Percentiles rank a stretch among this genome's conserved stretches.
Conservation (phyloP, 2,888 invertebrate species). For the Microlaimidae sp. region DNA sequence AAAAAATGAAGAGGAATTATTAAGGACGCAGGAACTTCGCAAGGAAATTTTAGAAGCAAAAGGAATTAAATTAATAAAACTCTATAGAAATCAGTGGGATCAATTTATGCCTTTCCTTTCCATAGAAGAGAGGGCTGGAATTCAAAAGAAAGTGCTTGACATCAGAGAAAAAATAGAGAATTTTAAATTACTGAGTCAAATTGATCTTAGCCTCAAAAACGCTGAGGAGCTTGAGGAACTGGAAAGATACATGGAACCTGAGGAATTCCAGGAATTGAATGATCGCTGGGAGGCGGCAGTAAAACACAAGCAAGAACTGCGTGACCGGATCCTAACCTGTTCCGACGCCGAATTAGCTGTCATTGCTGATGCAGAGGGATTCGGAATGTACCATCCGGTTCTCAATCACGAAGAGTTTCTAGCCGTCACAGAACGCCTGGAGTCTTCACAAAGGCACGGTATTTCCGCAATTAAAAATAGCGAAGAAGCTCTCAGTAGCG, state of each 20-base stretch:
- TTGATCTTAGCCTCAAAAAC: not conserved
- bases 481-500: too few relatives aligned
- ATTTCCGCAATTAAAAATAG: too few relatives aligned
- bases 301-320: not conserved
- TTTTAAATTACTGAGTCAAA: not conserved
- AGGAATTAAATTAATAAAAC: not conserved
- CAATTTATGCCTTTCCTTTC: slow-evolving; percentile 4
- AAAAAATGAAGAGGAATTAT: not conserved
- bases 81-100: slow-evolving; percentile 7
- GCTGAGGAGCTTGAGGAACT: not conserved
- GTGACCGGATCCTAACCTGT: not conserved
- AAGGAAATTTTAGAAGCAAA: slow-evolving; percentile 3
- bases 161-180: not conserved
- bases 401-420: not conserved
- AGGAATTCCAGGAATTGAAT: slow-evolving; percentile 1
- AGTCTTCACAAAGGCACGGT: too few relatives aligned
- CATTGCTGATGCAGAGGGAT: not conserved
- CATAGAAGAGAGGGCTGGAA: slow-evolving; percentile 9
- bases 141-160: slow-evolving; percentile 1
- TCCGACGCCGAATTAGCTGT: not conserved
- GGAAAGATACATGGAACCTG: not conserved
- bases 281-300: not conserved
- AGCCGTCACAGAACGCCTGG: not conserved
- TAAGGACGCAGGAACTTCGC: not conserved
- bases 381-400: too few relatives aligned